Evolutionary conservation across 2,888 invertebrate genomes (phyloP).

Genomic region (Sepiola atlantica): DNA sequence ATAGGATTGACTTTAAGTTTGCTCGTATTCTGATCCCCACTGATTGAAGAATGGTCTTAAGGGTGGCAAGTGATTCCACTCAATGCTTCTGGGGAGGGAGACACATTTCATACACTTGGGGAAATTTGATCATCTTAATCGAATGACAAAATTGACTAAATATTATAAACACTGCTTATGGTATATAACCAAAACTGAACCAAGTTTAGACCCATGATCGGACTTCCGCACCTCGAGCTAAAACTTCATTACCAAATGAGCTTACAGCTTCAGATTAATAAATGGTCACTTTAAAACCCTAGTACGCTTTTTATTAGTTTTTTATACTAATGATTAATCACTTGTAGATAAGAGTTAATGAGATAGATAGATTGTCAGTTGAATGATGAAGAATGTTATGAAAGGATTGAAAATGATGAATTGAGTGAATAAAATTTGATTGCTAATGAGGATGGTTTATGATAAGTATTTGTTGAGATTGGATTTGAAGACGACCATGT

Average conservation of each 20-base stretch:
- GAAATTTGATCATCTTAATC: not conserved
- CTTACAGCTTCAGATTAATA: no score
- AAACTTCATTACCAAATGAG: not conserved
- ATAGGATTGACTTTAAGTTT: slow-evolving; percentile 32
- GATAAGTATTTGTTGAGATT: no score
- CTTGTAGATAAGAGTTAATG: no score
- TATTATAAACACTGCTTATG: not conserved
- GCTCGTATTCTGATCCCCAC: not conserved
- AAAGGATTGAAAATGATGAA: no score
- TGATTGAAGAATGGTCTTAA: not conserved
- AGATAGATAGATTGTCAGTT: no score
- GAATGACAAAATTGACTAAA: slow-evolving; percentile 32
- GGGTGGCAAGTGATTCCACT: not conserved
- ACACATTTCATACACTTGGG: not conserved
- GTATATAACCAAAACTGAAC: not conserved
- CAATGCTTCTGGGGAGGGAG: not conserved
- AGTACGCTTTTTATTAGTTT: no score
- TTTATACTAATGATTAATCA: no score
- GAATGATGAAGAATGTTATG: no score
- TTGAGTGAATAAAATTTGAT: no score
- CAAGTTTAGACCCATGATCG: not conserved
- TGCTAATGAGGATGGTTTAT: no score
- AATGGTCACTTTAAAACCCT: not conserved
- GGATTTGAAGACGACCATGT: no score
- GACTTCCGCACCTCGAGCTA: not conserved